A percentile compares a stretch with the other conserved stretches of the same genome.
phyloP scores from a whole-genome alignment of 2,113 vertebrate species.

The Leiothrix lutea region DNA sequence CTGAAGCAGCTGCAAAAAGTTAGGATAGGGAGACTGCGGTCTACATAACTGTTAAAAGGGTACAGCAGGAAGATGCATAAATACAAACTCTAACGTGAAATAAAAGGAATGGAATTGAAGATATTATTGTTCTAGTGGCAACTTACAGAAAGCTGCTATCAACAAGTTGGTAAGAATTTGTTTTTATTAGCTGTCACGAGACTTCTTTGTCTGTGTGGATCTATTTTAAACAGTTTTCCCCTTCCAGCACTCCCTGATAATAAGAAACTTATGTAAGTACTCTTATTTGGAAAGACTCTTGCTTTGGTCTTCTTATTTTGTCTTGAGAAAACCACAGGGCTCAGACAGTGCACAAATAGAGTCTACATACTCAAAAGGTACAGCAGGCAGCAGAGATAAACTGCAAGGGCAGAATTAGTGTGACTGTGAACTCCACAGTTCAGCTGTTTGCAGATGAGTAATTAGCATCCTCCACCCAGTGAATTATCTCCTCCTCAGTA shows the following conservation, averaged over 20 bases:
- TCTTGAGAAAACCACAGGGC: neutral
- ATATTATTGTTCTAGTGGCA: neutral
- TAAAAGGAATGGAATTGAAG: neutral
- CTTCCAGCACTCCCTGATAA: slow-evolving; percentile 3
- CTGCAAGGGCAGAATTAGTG: neutral
- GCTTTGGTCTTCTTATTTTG: neutral
- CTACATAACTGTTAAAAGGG: neutral
- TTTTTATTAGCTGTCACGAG: neutral
- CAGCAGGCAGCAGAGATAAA: neutral
- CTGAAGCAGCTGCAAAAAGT: neutral
- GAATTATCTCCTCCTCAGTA: neutral
- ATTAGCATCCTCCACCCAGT: neutral
- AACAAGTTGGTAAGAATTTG: neutral
- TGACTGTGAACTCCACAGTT: neutral
- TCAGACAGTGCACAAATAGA: neutral
- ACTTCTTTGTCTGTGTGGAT: neutral
- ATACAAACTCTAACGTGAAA: neutral
- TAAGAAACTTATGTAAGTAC: slow-evolving; percentile 16
- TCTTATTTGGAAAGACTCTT: neutral
- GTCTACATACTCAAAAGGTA: neutral
- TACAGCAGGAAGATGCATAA: neutral
- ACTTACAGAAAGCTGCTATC: slow-evolving; percentile 11
- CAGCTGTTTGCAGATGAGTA: slow-evolving; percentile 2
- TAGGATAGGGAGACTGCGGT: neutral
- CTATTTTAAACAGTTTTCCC: neutral